phyloP scores from a whole-genome alignment of 2,888 invertebrate species.

The Apodemia hepburni region DNA sequence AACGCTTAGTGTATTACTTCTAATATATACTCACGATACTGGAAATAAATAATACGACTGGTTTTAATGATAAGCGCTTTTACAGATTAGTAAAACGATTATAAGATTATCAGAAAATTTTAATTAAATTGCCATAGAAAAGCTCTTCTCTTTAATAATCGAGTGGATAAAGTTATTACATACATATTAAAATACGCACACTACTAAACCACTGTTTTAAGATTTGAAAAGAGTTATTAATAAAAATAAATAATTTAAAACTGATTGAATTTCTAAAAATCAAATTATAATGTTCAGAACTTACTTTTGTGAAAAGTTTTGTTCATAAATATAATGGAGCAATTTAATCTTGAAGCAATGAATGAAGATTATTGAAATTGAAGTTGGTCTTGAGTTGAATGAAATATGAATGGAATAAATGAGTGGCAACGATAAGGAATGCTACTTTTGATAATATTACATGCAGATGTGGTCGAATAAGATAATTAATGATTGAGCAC shows the following conservation, averaged over 20 bases:
- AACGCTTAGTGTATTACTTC: constrained; percentile 70
- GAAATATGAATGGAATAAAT: constrained; percentile 1
- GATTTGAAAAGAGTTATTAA: too few relatives aligned
- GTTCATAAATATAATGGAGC: not conserved
- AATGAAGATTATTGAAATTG: constrained; percentile 1
- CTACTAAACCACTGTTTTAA: too few relatives aligned
- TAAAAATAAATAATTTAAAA: too few relatives aligned
- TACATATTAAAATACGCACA: too few relatives aligned
- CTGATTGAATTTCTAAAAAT: too few relatives aligned
- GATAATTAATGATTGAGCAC: not conserved
- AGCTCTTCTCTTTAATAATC: too few relatives aligned
- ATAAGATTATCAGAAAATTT: not conserved
- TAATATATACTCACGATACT: constrained; percentile 10
- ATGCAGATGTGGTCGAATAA: constrained; percentile 4
- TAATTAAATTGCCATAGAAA: not conserved
- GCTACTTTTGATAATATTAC: not conserved
- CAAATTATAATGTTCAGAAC: not conserved
- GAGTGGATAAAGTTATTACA: not conserved
- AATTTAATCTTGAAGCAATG: not conserved
- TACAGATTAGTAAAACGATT: constrained; percentile 42
- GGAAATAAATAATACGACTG: constrained; percentile 60
- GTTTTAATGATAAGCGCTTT: constrained; percentile 60
- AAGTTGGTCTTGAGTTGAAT: not conserved
- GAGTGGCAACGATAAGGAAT: not conserved
- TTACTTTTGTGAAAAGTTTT: not conserved